Percentiles rank a stretch among this genome's conserved stretches.
phyloP scores from a whole-genome alignment of 2,797 vertebrate species.

The Danio aesculapii region DNA sequence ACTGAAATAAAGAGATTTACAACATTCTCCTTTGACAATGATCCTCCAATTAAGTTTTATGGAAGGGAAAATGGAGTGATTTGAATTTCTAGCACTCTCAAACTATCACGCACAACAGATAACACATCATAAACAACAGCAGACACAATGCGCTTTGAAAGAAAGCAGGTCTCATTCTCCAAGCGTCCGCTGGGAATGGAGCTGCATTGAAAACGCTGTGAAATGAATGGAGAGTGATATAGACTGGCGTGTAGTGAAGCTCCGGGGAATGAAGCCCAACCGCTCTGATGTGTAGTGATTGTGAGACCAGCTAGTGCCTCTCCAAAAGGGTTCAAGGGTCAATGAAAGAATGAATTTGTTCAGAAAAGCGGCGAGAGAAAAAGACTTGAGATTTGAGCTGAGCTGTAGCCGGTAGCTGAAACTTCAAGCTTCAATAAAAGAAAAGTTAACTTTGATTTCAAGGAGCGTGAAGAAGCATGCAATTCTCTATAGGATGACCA shows the following conservation, averaged over 20 bases:
- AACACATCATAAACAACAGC: constrained; percentile 7
- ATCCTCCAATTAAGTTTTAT: not conserved
- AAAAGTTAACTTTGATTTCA: constrained; percentile 4
- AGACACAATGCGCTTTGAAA: constrained; percentile 19
- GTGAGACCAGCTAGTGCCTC: constrained; percentile 53
- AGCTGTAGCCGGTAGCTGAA: constrained; percentile 21
- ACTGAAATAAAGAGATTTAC: not conserved
- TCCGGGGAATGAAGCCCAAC: constrained; percentile 48
- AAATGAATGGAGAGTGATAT: constrained; percentile 51
- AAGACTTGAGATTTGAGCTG: not conserved
- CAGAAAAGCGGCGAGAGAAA: constrained; percentile 12
- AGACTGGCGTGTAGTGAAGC: constrained; percentile 52
- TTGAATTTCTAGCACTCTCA: constrained; percentile 9
- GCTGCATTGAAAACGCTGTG: constrained; percentile 41
- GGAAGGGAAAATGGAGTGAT: not conserved
- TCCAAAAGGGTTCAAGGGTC: constrained; percentile 45
- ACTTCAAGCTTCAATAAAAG: not conserved
- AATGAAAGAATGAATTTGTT: constrained; percentile 42
- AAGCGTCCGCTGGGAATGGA: constrained; percentile 40
- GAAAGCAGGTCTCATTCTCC: constrained; percentile 32
- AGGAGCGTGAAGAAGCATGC: not conserved
- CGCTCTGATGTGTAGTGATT: constrained; percentile 57
- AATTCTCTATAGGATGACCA: not conserved
- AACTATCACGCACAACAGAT: not conserved
- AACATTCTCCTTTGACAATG: not conserved